Evolutionary conservation across 2,888 invertebrate species (phyloP), one percentile per base, ranked within the genome.

Genomic region (Eumerus sabulonum): DNA sequence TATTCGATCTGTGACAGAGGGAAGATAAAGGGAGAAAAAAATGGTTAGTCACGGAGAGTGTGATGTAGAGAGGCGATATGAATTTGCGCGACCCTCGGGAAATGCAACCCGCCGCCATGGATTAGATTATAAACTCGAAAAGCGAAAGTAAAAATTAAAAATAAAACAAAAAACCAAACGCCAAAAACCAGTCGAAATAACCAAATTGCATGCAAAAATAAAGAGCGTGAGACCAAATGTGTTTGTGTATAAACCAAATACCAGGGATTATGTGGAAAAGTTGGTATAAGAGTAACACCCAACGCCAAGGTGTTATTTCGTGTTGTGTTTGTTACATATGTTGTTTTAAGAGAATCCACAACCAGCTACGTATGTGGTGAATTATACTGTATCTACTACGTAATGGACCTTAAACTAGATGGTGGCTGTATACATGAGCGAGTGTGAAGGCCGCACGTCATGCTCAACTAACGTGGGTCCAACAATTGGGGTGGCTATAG

Each of bases 1-100:
- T 86, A 63, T 71, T 83, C 76, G 70, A 85, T 85, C 40, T 85
- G 84, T 81, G 84, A 76, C 50, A 70, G 84, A 67, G n/a, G 51
- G 4, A 42, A 42, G 11, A 4, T 17, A 4, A 38, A 51, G 27
- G n/a, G n/a, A n/a, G n/a, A n/a, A 27, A 27, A 27, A 4, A 27
- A 27, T 27, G 27, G 13, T 56, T 36, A 59, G 40, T 47, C 11
- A 14, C 36, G 16, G 7, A 66, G 56, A 45, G 60, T 72, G 27
- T 72, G 51, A 16, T 47, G 48, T 56, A 35, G 18, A 48, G 48
- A 72, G 9, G 40, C 5, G 11, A 67, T 72, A 44, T 47, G 47
- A 63, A 57, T 27, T 27, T 4, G 7, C 27, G 2, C 3, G 27
- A 4, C 7, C 7, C 27, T 4, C 7, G 27, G 27, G 7, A 27